These are phyloP conservation scores for Acropora tenuis DNA, from an alignment of 64 coral and sea anemone genomes.

Conservation along the genomic window DNA sequence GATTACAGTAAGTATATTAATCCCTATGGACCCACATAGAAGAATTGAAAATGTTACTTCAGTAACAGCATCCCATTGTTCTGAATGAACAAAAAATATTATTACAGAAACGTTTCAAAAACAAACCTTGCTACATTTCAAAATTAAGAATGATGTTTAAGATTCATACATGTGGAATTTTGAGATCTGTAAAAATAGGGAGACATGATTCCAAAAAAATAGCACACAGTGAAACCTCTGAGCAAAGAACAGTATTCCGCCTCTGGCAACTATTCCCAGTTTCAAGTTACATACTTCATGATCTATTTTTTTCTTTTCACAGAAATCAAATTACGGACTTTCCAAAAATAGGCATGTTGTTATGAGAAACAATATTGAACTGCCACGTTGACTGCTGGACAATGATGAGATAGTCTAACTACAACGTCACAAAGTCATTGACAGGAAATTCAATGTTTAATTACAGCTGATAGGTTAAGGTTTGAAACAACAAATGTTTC, in stretches of 20 bases:
- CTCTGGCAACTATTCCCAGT: not conserved
- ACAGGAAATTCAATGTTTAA: not conserved
- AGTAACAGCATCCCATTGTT: not conserved
- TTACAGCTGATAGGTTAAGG: not conserved
- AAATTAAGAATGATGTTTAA: not conserved
- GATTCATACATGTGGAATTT: not conserved
- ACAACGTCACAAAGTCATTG: not conserved
- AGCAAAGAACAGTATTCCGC: not conserved
- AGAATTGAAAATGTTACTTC: too few species aligned
- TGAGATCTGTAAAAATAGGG: not conserved
- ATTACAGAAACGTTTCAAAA: not conserved
- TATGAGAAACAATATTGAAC: conserved; percentile 2
- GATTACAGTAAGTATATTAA: too few species aligned
- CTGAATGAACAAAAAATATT: not conserved
- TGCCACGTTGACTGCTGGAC: not conserved
- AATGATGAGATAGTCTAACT: not conserved
- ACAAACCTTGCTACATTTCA: not conserved
- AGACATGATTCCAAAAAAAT: not conserved
- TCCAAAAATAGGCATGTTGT: not conserved
- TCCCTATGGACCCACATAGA: too few species aligned
- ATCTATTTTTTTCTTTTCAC: not conserved
- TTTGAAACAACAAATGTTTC: not conserved
- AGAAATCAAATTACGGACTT: conserved; percentile 8
- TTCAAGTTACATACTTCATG: not conserved
- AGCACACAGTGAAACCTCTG: too few species aligned